Evolutionary conservation across 2,888 invertebrate species (phyloP), one percentile per base, ranked within the genome.

Genomic region (Entomobrya proxima): DNA sequence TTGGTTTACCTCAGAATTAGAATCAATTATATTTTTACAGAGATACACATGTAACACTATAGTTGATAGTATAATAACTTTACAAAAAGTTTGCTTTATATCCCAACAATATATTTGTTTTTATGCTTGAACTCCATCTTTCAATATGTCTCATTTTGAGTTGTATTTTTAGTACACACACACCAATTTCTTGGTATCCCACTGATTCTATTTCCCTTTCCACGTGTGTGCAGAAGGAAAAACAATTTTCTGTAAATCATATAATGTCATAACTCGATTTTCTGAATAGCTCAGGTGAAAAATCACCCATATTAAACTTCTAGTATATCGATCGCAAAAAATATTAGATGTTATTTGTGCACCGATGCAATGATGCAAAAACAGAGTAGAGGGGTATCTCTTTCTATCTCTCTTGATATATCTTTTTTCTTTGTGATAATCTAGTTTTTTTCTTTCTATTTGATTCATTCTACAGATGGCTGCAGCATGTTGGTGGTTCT

Each of bases 401-500:
- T 6, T 52, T 3, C 37, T 67, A 37, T 40, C 75, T 75, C 4
- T 18, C 58, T 40, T n/a, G n/a, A n/a, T n/a, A n/a, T n/a, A n/a
- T n/a, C n/a, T n/a, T n/a, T n/a, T n/a, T n/a, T n/a, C n/a, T n/a
- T n/a, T n/a, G 18, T 21, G 21, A 21, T 67, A 64, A 81, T 74
- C 32, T 58, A 21, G 64, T 79, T 80, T 79, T 82, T 77, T 84
- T 50, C 15, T 40, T 72, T 47, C 47, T 47, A 35, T 55, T 55
- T 55, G 37, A 55, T 30, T 78, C 89, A 21, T 52, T 78, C 88
- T 92, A 37, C 91, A 94, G 94, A 91, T 94, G 90, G 92, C 93
- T 2, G 91, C 91, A 64, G 92, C 92, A 9, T 93, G 93, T 40
- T 94, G 94, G 93, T 93, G 93, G 92, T 94, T 94, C 91, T 93